phyloP scores from a whole-genome alignment of 37 sponge, comb jelly and placozoan species.

The Amphimedon queenslandica region DNA sequence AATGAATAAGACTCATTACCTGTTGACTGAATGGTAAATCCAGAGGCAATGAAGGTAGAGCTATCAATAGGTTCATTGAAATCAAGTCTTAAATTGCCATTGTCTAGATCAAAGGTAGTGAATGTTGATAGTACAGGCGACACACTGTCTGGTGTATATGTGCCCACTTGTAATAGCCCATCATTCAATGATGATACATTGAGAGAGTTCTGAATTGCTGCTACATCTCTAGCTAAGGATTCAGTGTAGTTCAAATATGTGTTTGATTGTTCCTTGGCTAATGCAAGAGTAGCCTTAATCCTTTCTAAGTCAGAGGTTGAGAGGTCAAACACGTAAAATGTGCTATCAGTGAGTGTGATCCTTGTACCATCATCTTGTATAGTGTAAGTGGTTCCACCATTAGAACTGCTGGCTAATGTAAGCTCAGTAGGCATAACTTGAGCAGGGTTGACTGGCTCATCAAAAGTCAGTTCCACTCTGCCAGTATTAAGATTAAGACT shows the following conservation, averaged over 20 bases:
- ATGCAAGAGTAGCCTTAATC: slow-evolving; percentile 60
- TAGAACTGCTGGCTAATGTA: slow-evolving; percentile 42
- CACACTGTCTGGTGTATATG: slow-evolving; percentile 34
- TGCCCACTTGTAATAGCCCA: slow-evolving; percentile 34
- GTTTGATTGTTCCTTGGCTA: slow-evolving; percentile 43
- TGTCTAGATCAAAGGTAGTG: slow-evolving; percentile 52
- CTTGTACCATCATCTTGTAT: slow-evolving; percentile 48
- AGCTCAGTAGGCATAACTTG: slow-evolving; percentile 31
- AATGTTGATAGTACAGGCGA: slow-evolving; percentile 39
- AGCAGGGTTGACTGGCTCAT: slow-evolving; percentile 69
- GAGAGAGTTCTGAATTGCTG: slow-evolving; percentile 17
- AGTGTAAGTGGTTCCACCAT: slow-evolving; percentile 24
- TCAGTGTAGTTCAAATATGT: slow-evolving; percentile 74
- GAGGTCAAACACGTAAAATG: slow-evolving; percentile 42
- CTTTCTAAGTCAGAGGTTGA: slow-evolving; percentile 42
- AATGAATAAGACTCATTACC: slow-evolving; percentile 17
- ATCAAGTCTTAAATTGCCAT: slow-evolving; percentile 38
- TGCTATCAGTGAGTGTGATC: slow-evolving; percentile 27
- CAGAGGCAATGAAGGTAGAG: slow-evolving; percentile 19
- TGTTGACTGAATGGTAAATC: slow-evolving; percentile 21
- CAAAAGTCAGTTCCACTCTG: slow-evolving; percentile 55
- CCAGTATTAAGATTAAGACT: slow-evolving; percentile 66
- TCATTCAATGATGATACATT: slow-evolving; percentile 14
- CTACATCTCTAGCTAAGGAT: slow-evolving; percentile 55
- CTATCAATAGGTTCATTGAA: slow-evolving; percentile 78